Conservation (phyloP, 2,888 invertebrate genomes). For the Diplolepis rosae region DNA sequence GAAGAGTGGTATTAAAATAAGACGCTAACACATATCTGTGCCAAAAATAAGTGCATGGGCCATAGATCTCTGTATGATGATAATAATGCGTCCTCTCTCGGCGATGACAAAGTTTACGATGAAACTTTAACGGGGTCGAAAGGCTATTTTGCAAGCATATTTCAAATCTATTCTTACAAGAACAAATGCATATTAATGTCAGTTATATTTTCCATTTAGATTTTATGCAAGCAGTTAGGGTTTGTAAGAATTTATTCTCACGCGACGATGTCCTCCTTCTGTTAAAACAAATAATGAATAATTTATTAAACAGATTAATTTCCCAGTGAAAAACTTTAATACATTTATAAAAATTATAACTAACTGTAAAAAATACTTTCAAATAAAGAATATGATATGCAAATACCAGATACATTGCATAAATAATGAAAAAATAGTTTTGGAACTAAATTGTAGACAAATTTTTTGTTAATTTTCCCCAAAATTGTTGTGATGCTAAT, state of each 20-base stretch:
- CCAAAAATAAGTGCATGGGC: slow-evolving; percentile 16
- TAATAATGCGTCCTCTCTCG: slow-evolving; percentile 21
- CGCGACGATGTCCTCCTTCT: slow-evolving; percentile 8
- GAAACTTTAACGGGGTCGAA: slow-evolving; percentile 20
- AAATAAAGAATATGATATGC: too few species aligned
- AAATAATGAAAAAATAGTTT: too few species aligned
- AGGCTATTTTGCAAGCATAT: slow-evolving; percentile 20
- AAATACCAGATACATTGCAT: too few species aligned
- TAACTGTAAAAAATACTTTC: too few species aligned
- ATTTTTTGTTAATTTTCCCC: too few species aligned
- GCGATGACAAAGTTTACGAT: slow-evolving; percentile 20
- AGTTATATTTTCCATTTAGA: slow-evolving; percentile 5
- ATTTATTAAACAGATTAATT: slow-evolving; percentile 4
- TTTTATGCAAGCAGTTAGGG: not conserved
- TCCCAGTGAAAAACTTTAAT: too few species aligned
- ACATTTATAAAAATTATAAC: too few species aligned
- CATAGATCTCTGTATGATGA: slow-evolving; percentile 19
- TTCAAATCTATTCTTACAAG: not conserved
- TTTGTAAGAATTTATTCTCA: slow-evolving; percentile 8
- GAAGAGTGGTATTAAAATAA: not conserved
- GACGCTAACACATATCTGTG: not conserved
- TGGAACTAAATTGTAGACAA: too few species aligned
- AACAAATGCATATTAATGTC: slow-evolving; percentile 5
- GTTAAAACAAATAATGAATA: slow-evolving; percentile 2
- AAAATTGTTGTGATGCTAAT: too few species aligned